These are phyloP conservation scores for Gallinago media DNA, from an alignment of 2,113 vertebrate genomes.

Conservation along the genomic window DNA sequence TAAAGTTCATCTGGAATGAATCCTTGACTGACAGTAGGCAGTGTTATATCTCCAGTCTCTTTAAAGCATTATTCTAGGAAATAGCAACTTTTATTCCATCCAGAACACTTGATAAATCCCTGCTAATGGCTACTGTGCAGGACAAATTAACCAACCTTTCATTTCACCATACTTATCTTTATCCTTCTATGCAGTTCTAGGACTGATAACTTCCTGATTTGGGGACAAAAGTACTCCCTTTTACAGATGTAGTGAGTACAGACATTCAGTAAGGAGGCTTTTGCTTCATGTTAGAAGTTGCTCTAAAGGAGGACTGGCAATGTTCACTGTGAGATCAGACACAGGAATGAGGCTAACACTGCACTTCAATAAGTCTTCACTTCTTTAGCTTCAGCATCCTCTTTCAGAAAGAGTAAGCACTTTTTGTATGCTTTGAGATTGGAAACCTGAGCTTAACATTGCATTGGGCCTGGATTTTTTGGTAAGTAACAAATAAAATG, in stretches of 20 bases:
- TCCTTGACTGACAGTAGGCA: neutral
- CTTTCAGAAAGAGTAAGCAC: neutral
- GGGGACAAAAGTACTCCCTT: neutral
- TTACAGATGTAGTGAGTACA: neutral
- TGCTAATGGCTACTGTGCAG: neutral
- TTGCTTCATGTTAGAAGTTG: neutral
- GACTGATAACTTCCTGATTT: neutral
- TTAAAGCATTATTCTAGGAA: neutral
- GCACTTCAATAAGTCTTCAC: neutral
- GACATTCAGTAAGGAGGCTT: neutral
- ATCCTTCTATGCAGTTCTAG: neutral
- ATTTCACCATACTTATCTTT: neutral
- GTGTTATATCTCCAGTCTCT: neutral
- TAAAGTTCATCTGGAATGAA: neutral
- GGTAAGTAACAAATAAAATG: constrained; percentile 12
- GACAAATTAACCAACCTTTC: neutral
- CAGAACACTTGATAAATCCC: neutral
- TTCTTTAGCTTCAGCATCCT: neutral
- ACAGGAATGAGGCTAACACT: neutral
- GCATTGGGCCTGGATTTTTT: neutral
- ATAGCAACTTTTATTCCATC: neutral
- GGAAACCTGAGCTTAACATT: neutral
- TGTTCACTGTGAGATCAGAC: neutral
- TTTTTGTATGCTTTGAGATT: neutral
- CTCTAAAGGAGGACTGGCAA: neutral